Conservation (phyloP, 2,113 vertebrate species). For the Sciurus niger region DNA sequence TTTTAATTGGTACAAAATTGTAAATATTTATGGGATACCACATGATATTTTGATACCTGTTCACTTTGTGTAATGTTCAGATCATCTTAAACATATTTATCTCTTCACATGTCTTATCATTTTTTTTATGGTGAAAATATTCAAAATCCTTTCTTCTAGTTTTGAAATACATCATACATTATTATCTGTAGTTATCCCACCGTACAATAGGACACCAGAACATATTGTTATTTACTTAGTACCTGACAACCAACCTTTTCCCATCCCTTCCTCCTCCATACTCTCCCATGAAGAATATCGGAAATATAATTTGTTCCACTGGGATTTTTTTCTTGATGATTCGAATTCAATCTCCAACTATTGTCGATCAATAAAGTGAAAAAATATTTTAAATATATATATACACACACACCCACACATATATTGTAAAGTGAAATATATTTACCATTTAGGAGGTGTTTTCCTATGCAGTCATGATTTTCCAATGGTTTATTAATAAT, state of each 20-base stretch:
- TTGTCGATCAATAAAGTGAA: not conserved
- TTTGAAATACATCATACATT: not conserved
- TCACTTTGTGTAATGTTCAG: not conserved
- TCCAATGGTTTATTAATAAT: not conserved
- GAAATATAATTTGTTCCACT: conserved; percentile 50
- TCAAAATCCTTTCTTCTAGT: not conserved
- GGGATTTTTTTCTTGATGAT: conserved; percentile 38
- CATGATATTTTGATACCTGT: not conserved
- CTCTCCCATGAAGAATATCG: not conserved
- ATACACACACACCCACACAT: too few relatives aligned
- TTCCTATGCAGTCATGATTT: not conserved
- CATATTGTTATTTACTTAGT: not conserved
- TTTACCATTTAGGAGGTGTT: not conserved
- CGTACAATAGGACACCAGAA: not conserved
- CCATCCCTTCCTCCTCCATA: not conserved
- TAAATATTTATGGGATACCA: not conserved
- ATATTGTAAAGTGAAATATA: not conserved
- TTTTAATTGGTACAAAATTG: not conserved
- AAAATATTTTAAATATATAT: too few relatives aligned
- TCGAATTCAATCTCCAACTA: not conserved
- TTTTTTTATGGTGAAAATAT: not conserved
- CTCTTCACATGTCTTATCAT: not conserved
- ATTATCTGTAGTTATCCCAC: not conserved
- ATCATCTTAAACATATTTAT: not conserved
- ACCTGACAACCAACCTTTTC: not conserved